phyloP scores from a whole-genome alignment of 2,113 vertebrate genomes.

The Amphiprion ocellaris region DNA sequence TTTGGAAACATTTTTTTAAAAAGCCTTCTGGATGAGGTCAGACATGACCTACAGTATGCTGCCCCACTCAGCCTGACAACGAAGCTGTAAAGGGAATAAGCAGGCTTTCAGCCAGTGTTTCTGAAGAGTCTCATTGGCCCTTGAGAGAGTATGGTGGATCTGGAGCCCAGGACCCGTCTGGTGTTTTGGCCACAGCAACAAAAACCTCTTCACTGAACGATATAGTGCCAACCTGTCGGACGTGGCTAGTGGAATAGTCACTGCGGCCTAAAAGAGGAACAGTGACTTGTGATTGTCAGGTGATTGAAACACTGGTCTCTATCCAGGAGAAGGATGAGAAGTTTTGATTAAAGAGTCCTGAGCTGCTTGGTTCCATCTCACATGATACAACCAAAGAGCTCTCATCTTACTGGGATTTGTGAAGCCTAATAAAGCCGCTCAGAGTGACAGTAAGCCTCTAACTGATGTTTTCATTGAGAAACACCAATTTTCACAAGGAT shows the following conservation, averaged over 20 bases:
- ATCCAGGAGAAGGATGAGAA: not conserved
- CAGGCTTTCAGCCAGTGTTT: not conserved
- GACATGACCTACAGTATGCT: conserved; percentile 1
- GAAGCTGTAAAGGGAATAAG: not conserved
- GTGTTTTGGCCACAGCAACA: not conserved
- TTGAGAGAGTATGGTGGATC: not conserved
- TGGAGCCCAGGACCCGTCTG: conserved; percentile 10
- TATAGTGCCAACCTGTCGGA: not conserved
- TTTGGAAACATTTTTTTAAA: conserved; percentile 37
- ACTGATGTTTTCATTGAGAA: conserved; percentile 4
- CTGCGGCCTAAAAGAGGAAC: not conserved
- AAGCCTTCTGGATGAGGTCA: conserved; percentile 26
- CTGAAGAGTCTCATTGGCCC: conserved; percentile 18
- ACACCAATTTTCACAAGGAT: conserved; percentile 1
- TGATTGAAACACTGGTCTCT: not conserved
- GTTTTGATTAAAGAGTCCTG: not conserved
- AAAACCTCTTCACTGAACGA: not conserved
- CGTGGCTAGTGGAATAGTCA: not conserved
- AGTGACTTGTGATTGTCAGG: conserved; percentile 1
- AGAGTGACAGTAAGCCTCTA: not conserved
- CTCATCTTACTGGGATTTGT: not conserved
- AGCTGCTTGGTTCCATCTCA: not conserved
- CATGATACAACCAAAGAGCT: not conserved
- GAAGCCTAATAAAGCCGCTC: conserved; percentile 11
- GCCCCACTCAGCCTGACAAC: conserved; percentile 5